Percentiles rank a stretch among this genome's conserved stretches.
These are phyloP conservation scores for Lampris incognitus DNA, from an alignment of 2,113 vertebrate species.

Conservation along the genomic window DNA sequence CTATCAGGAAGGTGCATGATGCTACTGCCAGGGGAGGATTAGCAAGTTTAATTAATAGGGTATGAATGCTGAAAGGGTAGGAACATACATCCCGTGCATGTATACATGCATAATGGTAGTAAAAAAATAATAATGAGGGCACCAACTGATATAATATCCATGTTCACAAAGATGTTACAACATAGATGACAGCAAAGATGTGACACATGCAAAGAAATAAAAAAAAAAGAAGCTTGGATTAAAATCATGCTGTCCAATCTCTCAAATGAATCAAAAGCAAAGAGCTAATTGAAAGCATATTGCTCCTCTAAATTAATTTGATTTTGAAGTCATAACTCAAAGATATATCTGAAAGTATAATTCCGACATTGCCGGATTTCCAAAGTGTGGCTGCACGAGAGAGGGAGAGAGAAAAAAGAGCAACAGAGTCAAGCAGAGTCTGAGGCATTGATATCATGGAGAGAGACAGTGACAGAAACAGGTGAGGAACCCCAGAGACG, in stretches of 20 bases:
- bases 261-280: not conserved
- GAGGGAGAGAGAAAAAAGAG: not conserved
- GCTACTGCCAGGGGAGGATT: constrained; percentile 98
- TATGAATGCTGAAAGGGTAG: constrained; percentile 90
- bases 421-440: not conserved
- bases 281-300: not conserved
- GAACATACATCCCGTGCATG: constrained; percentile 77
- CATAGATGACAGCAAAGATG: constrained; percentile 87
- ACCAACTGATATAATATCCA: constrained; percentile 97
- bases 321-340: constrained; percentile 46
- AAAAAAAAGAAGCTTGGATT: constrained; percentile 2
- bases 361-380: not conserved
- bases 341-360: not conserved
- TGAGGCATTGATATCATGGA: constrained; percentile 13
- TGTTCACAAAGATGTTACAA: constrained; percentile 93
- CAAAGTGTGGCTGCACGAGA: not conserved
- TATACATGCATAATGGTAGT: constrained; percentile 82
- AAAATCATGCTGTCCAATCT: no score
- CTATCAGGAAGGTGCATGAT: constrained; percentile 99
- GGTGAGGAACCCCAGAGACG: not conserved
- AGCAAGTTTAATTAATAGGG: constrained; percentile 99
- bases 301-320: constrained; percentile 39
- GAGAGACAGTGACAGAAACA: not conserved
- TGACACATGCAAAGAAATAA: constrained; percentile 83
- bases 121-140: constrained; percentile 96